Evolutionary conservation across 2,113 vertebrate species (phyloP), one percentile per base, ranked within the genome.

Genomic region (Semicossyphus pulcher): DNA sequence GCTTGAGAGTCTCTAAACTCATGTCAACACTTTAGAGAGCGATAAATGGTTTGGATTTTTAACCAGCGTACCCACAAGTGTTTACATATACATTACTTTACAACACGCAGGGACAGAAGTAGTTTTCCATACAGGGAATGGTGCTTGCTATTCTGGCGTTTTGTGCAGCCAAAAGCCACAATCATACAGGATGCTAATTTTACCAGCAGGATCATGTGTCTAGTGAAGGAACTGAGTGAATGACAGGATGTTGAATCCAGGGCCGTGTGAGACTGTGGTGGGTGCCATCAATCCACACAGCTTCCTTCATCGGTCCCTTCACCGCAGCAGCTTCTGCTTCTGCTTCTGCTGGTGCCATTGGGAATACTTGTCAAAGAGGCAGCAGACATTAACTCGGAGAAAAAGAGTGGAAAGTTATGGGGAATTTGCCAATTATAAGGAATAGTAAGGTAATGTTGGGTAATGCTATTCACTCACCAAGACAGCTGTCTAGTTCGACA

Each of bases 211-310:
- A 63, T 49, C 41, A 68, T 41, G 71, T 64, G 41, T 52, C 65
- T 58, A 56, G 21, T 29, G 59, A 39, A 53, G 34, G 56, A 76
- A 86, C 49, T 31, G 36, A 59, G 75, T 47, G 41, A 60, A 69
- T 31, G 76, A 80, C 16, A 76, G 65, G 54, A 56, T 80, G 67
- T 72, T 56, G 48, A 66, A 74, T 47, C 8, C 36, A 36, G 68
- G 44, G 52, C 42, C 7, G 1, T 28, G 59, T 14, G 26, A 53
- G 64, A 62, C 54, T 34, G 62, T 71, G 65, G 51, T 56, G 39
- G 60, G 34, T 73, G 58, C 37, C 58, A 83, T 86, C 80, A 83
- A 76, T 77, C 68, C 63, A 64, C 42, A 61, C n/a, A 39, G 56
- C 39, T 72, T n/a, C 52, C 66, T 72, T 81, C 65, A 72, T 81